These are phyloP conservation scores for Ovibos moschatus DNA, from an alignment of 2,113 vertebrate species.

Conservation along the genomic window DNA sequence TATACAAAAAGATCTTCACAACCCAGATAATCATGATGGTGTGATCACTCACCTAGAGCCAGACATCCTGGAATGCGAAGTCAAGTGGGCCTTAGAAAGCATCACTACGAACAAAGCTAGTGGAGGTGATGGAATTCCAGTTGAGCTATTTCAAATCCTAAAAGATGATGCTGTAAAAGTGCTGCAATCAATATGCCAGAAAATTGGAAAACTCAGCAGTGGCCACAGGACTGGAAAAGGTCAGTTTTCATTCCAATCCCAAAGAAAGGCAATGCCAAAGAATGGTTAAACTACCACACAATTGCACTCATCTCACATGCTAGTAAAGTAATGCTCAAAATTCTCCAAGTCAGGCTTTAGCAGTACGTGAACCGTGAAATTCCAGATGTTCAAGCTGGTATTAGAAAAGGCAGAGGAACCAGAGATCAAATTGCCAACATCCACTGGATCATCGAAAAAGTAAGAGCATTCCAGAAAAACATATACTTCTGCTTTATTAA, in stretches of 20 bases:
- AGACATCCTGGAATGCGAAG: neutral
- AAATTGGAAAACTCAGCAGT: neutral
- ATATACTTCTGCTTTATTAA: neutral
- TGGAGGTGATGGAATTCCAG: neutral
- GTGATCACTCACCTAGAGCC: neutral
- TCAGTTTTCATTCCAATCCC: neutral
- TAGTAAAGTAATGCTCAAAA: neutral
- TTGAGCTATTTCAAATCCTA: neutral
- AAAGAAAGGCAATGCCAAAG: neutral
- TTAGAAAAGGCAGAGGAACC: neutral
- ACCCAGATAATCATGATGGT: neutral
- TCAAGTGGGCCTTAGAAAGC: neutral
- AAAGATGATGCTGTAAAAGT: neutral
- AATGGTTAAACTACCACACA: rapidly evolving
- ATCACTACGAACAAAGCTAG: neutral
- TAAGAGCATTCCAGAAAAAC: neutral
- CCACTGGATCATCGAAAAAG: rapidly evolving
- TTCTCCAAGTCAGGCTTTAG: neutral
- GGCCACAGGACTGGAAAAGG: neutral
- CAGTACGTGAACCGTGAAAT: neutral
- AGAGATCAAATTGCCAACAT: neutral
- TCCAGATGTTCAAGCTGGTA: neutral
- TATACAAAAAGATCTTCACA: neutral
- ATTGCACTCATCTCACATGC: neutral
- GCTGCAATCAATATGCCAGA: neutral